A percentile compares a stretch with the other conserved stretches of the same genome.
Evolutionary conservation across 1,140 invertebrate species (phyloP).

Genomic region (roundworm (Caenorhabditis elegans)): WBcel235 BX284603.4:6142001-6142500

Average conservation of each 20-base stretch:
- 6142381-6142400: slow-evolving; percentile 91
- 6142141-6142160: slow-evolving; percentile 72
- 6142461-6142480: slow-evolving; percentile 86
- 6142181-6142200: slow-evolving; percentile 76
- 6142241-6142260: slow-evolving; percentile 79
- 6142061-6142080: neutral
- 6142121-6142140: neutral
- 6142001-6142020: neutral
- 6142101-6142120: too few relatives aligned
- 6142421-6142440: slow-evolving; percentile 82
- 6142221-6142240: slow-evolving; percentile 77
- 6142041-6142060: neutral
- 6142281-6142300: slow-evolving; percentile 19
- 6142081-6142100: neutral
- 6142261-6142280: slow-evolving; percentile 62
- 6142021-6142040: too few relatives aligned
- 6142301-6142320: neutral
- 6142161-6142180: slow-evolving; percentile 78
- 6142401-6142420: slow-evolving; percentile 91
- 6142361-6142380: slow-evolving; percentile 89
- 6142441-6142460: slow-evolving; percentile 88
- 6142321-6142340: slow-evolving; percentile 45
- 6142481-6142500: slow-evolving; percentile 85
- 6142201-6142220: slow-evolving; percentile 76
- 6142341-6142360: slow-evolving; percentile 64